Evolutionary conservation across 2,888 invertebrate genomes (phyloP), one percentile per base, ranked within the genome.

Genomic region (Drosophila kambysellisi): DNA sequence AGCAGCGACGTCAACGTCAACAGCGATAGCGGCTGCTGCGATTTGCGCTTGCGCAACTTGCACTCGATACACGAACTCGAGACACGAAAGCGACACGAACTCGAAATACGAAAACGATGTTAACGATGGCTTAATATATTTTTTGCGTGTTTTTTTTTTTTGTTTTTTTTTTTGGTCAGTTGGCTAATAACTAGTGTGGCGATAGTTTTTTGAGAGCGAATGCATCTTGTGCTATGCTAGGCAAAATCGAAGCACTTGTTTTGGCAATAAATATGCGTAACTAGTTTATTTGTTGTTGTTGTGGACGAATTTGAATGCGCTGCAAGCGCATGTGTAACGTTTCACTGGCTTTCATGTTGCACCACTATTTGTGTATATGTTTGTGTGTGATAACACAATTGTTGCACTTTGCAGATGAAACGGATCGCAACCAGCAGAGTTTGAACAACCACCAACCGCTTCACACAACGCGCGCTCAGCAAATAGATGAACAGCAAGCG

Each of bases 261-360:
- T 68, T 63, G 37, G 15, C 46, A 43, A 48, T 15, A 35, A 5
- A 20, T 29, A 12, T 29, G 48, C 39, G 25, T 37, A 70, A 76
- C 71, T 83, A 71, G 74, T 75, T 81, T 74, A 58, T 51, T 64
- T 12, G 62, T 59, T 52, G 58, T 60, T 61, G 61, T 64, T 74
- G 65, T 57, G 41, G 37, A 48, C 62, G 67, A 69, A 66, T 73
- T 78, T 71, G 74, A 54, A 57, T 75, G 84, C 82, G 63, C 76
- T 74, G 81, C 77, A 74, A 60, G 71, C 84, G 89, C 89, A 76
- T 87, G 84, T 76, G 77, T 70, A 87, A 76, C 82, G 74, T 84
- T 64, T 89, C 84, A 79, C 87, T 84, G 71, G 82, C 74, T 83
- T 89, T 87, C 85, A 85, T 89, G 74, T 89, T 87, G 78, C 69